Conservation (phyloP, 2,113 vertebrate genomes). For the Nansenia antarctica region DNA sequence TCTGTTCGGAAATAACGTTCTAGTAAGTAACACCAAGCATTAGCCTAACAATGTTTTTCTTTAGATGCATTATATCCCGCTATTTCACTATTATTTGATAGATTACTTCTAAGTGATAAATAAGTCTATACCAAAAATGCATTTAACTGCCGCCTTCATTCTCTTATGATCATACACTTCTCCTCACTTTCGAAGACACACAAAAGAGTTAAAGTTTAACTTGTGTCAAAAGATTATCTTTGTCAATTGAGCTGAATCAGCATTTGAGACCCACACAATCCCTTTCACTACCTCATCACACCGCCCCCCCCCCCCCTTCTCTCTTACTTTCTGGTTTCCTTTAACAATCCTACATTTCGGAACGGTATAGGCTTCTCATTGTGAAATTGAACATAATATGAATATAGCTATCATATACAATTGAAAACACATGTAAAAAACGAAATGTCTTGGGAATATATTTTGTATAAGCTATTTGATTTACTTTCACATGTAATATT, state of each 20-base stretch:
- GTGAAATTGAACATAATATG: no score
- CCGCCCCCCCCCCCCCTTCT: conserved; percentile 56
- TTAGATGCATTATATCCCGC: not conserved
- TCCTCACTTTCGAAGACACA: conserved; percentile 66
- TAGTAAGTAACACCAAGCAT: not conserved
- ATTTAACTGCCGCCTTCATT: no score
- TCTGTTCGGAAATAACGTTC: not conserved
- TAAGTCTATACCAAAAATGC: no score
- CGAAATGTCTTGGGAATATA: not conserved
- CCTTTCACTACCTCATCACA: conserved; percentile 69
- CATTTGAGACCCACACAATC: conserved; percentile 70
- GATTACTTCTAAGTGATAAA: no score
- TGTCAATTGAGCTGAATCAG: conserved; percentile 82
- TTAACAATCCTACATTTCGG: not conserved
- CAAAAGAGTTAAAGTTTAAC: conserved; percentile 97
- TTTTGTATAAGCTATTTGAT: not conserved
- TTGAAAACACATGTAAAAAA: not conserved
- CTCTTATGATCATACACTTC: no score
- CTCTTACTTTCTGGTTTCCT: not conserved
- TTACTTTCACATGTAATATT: no score
- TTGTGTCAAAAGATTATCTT: conserved; percentile 80
- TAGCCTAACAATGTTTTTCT: not conserved
- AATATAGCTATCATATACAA: no score
- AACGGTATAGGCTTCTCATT: no score
- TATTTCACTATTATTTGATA: not conserved